Conservation (phyloP, 2,797 vertebrate genomes). For the Capromys pilorides region DNA sequence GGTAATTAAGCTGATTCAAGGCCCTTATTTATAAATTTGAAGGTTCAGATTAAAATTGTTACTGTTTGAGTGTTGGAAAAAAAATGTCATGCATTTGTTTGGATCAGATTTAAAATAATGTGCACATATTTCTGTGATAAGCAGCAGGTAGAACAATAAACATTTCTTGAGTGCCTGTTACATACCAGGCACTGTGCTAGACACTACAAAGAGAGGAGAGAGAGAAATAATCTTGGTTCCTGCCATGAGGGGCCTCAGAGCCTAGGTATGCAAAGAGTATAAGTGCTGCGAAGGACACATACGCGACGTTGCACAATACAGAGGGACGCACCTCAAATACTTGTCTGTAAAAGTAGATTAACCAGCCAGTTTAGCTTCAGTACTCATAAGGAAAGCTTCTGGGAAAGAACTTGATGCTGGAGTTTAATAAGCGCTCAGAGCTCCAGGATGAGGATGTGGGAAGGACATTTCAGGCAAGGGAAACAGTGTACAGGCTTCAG, state of each 20-base stretch:
- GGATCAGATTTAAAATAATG: slow-evolving; percentile 15
- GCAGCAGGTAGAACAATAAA: neutral
- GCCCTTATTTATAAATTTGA: slow-evolving; percentile 19
- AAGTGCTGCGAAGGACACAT: neutral
- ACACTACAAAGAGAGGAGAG: neutral
- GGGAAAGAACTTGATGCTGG: neutral
- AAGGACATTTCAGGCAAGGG: neutral
- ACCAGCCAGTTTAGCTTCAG: neutral
- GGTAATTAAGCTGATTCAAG: neutral
- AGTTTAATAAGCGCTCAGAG: neutral
- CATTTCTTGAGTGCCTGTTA: neutral
- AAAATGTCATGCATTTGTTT: slow-evolving; percentile 41
- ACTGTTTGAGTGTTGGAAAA: slow-evolving; percentile 31
- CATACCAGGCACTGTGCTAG: neutral
- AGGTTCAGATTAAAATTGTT: slow-evolving; percentile 49
- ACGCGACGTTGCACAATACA: neutral
- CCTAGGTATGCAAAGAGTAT: neutral
- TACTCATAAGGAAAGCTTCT: neutral
- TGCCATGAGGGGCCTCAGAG: neutral
- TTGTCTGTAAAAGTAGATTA: neutral
- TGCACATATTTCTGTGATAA: slow-evolving; percentile 18
- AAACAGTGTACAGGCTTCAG: neutral
- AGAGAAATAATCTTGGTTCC: slow-evolving; percentile 2
- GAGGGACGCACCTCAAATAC: neutral
- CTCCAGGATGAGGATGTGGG: neutral